phyloP scores from a whole-genome alignment of 2,888 invertebrate genomes.

The Leucophora obtusa region DNA sequence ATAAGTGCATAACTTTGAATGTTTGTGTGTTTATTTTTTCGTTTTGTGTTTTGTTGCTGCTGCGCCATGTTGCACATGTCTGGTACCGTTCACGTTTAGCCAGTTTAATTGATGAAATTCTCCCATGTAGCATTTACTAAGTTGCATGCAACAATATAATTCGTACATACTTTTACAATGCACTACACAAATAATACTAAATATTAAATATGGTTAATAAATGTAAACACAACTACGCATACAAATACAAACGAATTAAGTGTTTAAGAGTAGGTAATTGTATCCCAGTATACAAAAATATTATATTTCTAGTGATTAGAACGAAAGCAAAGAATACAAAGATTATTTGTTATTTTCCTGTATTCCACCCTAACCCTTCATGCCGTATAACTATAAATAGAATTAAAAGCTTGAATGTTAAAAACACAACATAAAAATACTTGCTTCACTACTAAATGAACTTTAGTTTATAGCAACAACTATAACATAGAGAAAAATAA shows the following conservation, averaged over 20 bases:
- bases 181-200: constrained; percentile 45
- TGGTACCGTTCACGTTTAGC: constrained; percentile 43
- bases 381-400: too few species aligned
- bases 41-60: constrained; percentile 34
- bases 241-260: not conserved
- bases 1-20: constrained; percentile 54
- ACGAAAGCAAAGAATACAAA: too few species aligned
- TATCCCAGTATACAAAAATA: not conserved
- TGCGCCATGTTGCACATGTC: constrained; percentile 26
- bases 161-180: constrained; percentile 11
- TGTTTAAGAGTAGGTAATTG: not conserved
- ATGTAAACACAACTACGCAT: constrained; percentile 22
- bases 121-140: constrained; percentile 66
- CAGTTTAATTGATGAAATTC: constrained; percentile 67
- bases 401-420: too few species aligned
- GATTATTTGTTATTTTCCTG: too few species aligned
- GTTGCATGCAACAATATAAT: constrained; percentile 63
- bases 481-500: too few species aligned
- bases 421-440: too few species aligned
- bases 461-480: too few species aligned
- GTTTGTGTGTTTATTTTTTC: not conserved
- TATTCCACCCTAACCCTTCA: too few species aligned
- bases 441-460: too few species aligned
- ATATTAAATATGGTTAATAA: constrained; percentile 44
- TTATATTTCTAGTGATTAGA: not conserved